These are phyloP conservation scores for Rhizoglyphus robini DNA, from an alignment of 1,140 invertebrate genomes.

Conservation along the genomic window DNA sequence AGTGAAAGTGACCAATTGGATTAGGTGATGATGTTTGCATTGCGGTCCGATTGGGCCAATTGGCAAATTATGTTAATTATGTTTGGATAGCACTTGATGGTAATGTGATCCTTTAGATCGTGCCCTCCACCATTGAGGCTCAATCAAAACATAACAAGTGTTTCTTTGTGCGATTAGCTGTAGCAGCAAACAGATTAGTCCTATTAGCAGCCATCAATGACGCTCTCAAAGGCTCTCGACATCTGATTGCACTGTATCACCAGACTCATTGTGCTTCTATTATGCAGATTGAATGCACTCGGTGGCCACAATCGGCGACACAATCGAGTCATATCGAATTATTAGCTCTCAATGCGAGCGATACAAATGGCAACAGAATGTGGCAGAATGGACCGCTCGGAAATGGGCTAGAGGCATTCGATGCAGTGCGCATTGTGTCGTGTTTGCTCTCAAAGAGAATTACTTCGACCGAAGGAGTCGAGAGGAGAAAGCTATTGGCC, in stretches of 20 bases:
- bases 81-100: too few species aligned
- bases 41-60: too few species aligned
- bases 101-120: too few species aligned
- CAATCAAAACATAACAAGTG: neutral
- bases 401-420: neutral
- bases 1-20: too few species aligned
- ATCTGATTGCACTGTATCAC: neutral
- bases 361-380: neutral
- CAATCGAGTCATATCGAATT: slow-evolving; percentile 4
- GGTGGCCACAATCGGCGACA: slow-evolving; percentile 2
- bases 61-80: too few species aligned
- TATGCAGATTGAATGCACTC: slow-evolving; percentile 13
- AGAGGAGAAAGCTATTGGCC: neutral
- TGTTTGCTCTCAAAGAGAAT: neutral
- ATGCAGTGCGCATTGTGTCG: neutral
- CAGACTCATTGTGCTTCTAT: slow-evolving; percentile 4
- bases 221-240: slow-evolving; percentile 2
- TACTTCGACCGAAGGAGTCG: neutral
- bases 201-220: slow-evolving; percentile 1
- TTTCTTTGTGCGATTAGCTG: neutral
- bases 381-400: neutral
- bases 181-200: slow-evolving; percentile 15
- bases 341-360: neutral
- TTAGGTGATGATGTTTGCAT: too few species aligned
- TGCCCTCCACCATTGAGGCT: too few species aligned